Base-by-base conservation (phyloP, 92 coral and sea anemone genomes). In the Desmophyllum pertusum region DNA sequence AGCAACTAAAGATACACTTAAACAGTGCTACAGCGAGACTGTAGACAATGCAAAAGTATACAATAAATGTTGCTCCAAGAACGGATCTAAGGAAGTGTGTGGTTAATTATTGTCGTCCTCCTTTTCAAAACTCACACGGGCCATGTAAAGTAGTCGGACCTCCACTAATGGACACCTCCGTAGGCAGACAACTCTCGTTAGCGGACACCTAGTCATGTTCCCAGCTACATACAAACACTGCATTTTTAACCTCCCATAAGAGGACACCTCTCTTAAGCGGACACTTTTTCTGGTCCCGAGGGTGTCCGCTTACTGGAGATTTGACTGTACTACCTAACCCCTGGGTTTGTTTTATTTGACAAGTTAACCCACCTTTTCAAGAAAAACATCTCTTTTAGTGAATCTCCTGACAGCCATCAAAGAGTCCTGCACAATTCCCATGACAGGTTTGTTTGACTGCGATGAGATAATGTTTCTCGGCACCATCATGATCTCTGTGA, bases 401-500 rank as follows among this genome's bases (percentile, higher is more conserved):
- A 96, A 96, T 84, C 95, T 92, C 69, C 98, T 89, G 55, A 94
- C 95, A 79, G 99, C 99, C 81, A 97, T 94, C 57, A 96, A 91
- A 0, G 99, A 96, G 70, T 96, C 99, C 86, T 96, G 99, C 73
- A 96, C 99, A 89, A 96, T 96, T 29, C 99, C 99, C 99, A 96
- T 96, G 79, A 96, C 97, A 50, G 99, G 99, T 81, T 95, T 91
- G 87, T 96, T 96, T 45, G 99, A 96, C 86, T 96, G 99, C 72
- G 99, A 97, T 25, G 99, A 94, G 65, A 96, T 92, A 77, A 94
- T 90, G 83, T 96, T 95, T 42, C 98, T 90, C 14, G 95, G 99
- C 42, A 96, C 99, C 99, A 96, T 96, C 99, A 96, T 96, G 41
- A 96, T 89, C 84, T 96, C 98, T 8, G 98, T 88, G 52, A 96